Percentiles rank a stretch among this genome's conserved stretches.
Conservation (phyloP, 2,888 invertebrate species). For the Leptogaster cylindrica region DNA sequence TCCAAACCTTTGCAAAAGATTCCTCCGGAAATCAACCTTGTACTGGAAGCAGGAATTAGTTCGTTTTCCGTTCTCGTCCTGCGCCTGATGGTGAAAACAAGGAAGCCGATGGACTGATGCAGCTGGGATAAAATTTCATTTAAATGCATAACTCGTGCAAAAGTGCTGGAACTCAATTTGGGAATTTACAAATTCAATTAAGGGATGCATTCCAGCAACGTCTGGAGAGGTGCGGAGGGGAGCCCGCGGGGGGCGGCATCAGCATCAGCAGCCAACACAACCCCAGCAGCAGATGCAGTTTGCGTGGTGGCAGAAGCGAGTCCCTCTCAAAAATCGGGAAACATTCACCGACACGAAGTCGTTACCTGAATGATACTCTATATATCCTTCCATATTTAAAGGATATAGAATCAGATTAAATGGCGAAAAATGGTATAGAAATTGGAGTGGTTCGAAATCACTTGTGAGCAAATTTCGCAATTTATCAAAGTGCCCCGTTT, state of each 20-base stretch:
- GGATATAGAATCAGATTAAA: conserved; percentile 13
- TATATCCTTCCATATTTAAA: conserved; percentile 3
- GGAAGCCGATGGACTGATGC: conserved; percentile 11
- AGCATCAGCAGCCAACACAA: not conserved
- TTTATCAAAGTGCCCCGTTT: conserved; percentile 25
- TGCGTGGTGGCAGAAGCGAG: conserved; percentile 2
- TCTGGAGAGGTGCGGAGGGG: too few species aligned
- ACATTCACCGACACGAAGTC: too few species aligned
- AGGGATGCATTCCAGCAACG: conserved; percentile 49
- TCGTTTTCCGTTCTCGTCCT: too few species aligned
- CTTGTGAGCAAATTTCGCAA: conserved; percentile 15
- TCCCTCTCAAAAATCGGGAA: too few species aligned
- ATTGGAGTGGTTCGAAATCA: not conserved
- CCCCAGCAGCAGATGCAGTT: conserved; percentile 7
- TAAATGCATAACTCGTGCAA: conserved; percentile 50
- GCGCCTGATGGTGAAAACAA: too few species aligned
- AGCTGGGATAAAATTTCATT: conserved; percentile 46
- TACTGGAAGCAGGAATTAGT: too few species aligned
- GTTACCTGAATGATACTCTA: conserved; percentile 1
- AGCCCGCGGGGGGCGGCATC: too few species aligned
- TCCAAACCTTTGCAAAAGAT: too few species aligned
- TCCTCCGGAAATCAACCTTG: too few species aligned
- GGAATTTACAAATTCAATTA: conserved; percentile 51
- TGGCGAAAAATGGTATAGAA: conserved; percentile 30
- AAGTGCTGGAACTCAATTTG: conserved; percentile 50